Percentiles rank a stretch among this genome's conserved stretches.
Conservation (phyloP, 2,888 invertebrate genomes). For the Clunio marinus region DNA sequence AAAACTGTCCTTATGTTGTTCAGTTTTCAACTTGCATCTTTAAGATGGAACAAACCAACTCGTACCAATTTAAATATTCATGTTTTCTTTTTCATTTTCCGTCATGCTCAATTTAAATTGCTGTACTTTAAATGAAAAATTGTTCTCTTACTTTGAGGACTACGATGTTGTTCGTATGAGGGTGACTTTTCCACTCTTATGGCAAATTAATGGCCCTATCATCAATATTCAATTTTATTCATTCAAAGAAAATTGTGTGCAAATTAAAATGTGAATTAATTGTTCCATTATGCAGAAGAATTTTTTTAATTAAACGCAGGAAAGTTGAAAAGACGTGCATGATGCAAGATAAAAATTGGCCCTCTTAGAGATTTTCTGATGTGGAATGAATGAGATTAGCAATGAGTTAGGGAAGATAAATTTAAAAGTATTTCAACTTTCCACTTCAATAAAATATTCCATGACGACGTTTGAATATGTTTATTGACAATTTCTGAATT, state of each 20-base stretch:
- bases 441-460: too few species aligned
- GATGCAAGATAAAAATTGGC: constrained; percentile 17
- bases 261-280: constrained; percentile 36
- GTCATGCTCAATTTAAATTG: constrained; percentile 39
- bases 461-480: too few species aligned
- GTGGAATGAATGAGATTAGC: constrained; percentile 31
- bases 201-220: constrained; percentile 36
- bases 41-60: background rate
- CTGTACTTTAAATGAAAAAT: constrained; percentile 37
- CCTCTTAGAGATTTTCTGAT: constrained; percentile 29
- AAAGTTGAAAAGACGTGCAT: background rate
- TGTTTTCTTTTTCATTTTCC: constrained; percentile 22
- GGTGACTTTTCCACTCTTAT: constrained; percentile 23
- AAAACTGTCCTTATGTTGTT: background rate
- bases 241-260: background rate
- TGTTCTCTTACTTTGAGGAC: background rate
- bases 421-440: too few species aligned
- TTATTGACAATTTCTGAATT: too few species aligned
- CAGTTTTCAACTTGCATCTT: background rate
- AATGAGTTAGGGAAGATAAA: constrained; percentile 26
- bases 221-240: constrained; percentile 36
- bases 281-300: constrained; percentile 32
- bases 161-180: background rate
- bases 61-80: constrained; percentile 36
- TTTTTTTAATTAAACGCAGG: constrained; percentile 39